Evolutionary conservation across 2,888 invertebrate species (phyloP), one percentile per base, ranked within the genome.

Genomic region (Scaptomyza tumidula): DNA sequence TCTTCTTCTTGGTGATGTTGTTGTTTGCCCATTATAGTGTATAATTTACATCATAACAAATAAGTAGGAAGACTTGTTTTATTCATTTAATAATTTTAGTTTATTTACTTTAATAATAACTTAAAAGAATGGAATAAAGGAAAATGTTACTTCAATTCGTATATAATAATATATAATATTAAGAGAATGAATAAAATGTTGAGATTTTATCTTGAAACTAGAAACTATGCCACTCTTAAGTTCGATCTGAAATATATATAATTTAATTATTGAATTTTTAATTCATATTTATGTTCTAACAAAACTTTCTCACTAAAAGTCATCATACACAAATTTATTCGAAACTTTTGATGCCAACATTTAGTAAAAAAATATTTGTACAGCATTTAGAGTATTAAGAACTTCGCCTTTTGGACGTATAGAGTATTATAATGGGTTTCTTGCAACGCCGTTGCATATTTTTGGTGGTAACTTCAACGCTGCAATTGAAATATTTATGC

Each of bases 401-500:
- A 3, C 10, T 37, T 45, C 60, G 37, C n/a, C 4, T 14, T 5
- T 31, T n/a, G 11, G 37, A 44, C 27, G 37, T 14, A 11, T 35
- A 24, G 4, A 37, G 39, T 41, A 59, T 10, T 53, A 54, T 55
- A 24, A 19, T 31, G 53, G 33, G 6, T 27, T 19, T 59, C 56
- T 62, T 54, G 56, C 66, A 52, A 41, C 45, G 53, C 29, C 39
- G 50, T 62, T 62, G 62, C 68, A 67, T 59, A 58, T 72, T 9
- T 39, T 68, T 59, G 54, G 68, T 48, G 55, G 50, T 48, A 14
- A 55, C 2, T 52, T 43, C 57, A 29, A 27, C 50, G 62, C 67
- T 81, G 78, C 69, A 74, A 63, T 75, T 85, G 82, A 78, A 85
- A 80, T 80, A 80, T 80, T 75, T 72, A 85, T 81, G 60, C 67